These are phyloP conservation scores for Vombatus ursinus DNA, from an alignment of 2,113 vertebrate genomes.

Conservation along the genomic window DNA sequence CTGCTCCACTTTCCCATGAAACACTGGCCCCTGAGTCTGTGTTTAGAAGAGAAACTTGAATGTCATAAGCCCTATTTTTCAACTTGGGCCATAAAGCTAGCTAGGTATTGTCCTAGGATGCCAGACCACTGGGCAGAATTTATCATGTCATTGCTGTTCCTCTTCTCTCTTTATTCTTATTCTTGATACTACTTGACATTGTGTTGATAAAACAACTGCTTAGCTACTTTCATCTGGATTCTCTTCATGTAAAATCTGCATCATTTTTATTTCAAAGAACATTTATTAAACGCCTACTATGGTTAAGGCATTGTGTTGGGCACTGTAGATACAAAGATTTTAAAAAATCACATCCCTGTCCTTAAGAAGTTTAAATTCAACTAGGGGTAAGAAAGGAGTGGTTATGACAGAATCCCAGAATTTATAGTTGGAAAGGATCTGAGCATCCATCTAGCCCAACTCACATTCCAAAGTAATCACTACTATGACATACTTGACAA, in stretches of 20 bases:
- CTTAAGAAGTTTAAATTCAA: background rate
- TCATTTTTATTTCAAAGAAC: background rate
- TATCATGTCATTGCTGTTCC: too few relatives aligned
- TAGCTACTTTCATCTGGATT: slow-evolving; percentile 13
- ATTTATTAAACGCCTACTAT: background rate
- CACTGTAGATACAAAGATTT: background rate
- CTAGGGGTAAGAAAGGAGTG: background rate
- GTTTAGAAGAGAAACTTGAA: background rate
- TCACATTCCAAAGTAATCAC: background rate
- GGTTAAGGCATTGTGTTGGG: background rate
- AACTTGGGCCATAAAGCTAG: background rate
- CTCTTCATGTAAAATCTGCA: background rate
- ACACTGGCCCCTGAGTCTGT: background rate
- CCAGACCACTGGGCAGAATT: background rate
- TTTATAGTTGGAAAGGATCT: background rate
- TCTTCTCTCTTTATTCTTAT: background rate
- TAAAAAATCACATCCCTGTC: background rate
- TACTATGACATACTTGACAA: background rate
- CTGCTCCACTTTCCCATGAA: slow-evolving; percentile 5
- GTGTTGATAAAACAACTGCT: background rate
- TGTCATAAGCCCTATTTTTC: background rate
- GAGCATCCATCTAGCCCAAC: background rate
- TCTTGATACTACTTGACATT: background rate
- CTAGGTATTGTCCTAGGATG: background rate
- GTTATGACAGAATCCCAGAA: background rate